These are phyloP conservation scores for Tineola bisselliella DNA, from an alignment of 2,888 invertebrate genomes.

Conservation along the genomic window DNA sequence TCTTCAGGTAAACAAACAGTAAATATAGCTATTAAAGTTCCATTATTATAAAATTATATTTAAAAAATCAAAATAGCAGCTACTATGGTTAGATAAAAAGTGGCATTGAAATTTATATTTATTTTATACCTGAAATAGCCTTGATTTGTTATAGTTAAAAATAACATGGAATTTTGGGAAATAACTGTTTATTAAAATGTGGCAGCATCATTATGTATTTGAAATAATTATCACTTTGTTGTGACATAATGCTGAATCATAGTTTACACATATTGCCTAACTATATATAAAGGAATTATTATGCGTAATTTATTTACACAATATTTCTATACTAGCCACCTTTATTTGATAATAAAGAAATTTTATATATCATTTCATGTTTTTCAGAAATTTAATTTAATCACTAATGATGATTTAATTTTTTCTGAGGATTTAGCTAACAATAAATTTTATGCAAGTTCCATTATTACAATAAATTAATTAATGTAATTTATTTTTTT, in stretches of 20 bases:
- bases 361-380: no score
- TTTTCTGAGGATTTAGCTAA: no score
- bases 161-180: background rate
- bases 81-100: background rate
- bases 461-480: no score
- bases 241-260: background rate
- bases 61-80: no score
- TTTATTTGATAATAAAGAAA: no score
- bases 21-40: background rate
- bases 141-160: background rate
- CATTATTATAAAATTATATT: background rate
- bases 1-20: slow-evolving; percentile 71
- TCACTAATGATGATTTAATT: no score
- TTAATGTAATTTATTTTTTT: no score
- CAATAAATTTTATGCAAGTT: no score
- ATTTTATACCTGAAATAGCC: background rate
- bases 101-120: background rate
- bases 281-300: background rate
- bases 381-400: no score
- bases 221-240: background rate
- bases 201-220: background rate
- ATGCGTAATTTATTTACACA: background rate
- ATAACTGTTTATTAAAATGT: background rate
- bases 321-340: no score
- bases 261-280: background rate